Evolutionary conservation across 1,140 invertebrate genomes (phyloP), one percentile per base, ranked within the genome.

Genomic region (Ectropis grisescens): DNA sequence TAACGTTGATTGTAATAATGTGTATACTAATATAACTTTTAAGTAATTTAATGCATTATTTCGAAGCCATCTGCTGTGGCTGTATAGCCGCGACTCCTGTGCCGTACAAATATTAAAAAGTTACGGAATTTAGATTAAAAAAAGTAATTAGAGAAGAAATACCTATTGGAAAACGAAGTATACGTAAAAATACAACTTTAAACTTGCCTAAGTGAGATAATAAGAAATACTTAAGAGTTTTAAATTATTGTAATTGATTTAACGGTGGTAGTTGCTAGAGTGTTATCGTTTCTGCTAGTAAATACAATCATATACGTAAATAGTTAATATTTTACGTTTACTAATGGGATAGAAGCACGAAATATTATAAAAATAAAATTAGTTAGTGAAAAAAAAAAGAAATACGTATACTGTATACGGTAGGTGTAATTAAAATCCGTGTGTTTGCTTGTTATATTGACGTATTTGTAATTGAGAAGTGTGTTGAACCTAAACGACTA

Each of bases 1-100:
- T 76, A 70, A 78, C 76, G 76, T 81, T 76, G 59, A 68, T 66
- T 76, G 75, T 76, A 78, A 74, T 81, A n/a, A 68, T 78, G 70
- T 76, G 69, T 81, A 81, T 78, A 81, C 72, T 76, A 74, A 76
- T 67, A 65, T 52, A 46, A 52, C 41, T 46, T 45, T 54, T 60
- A 40, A 60, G 57, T 57, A 47, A 67, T 47, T 59, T 50, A 62
- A 54, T 58, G 50, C 54, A 50, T 42, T 41, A 34, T 35, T 50
- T 49, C 45, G 43, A 33, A 56, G 42, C 57, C 29, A 45, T 39
- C 45, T 14, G 15, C 4, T n/a, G 11, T 13, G 11, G 8, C n/a
- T 13, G 9, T 8, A 6, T 9, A 29, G 13, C 6, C 28, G 28
- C n/a, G n/a, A n/a, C n/a, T n/a, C n/a, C n/a, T n/a, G n/a, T n/a